These are phyloP conservation scores for Cetonia aurata DNA, from an alignment of 2,888 invertebrate genomes.

Conservation along the genomic window DNA sequence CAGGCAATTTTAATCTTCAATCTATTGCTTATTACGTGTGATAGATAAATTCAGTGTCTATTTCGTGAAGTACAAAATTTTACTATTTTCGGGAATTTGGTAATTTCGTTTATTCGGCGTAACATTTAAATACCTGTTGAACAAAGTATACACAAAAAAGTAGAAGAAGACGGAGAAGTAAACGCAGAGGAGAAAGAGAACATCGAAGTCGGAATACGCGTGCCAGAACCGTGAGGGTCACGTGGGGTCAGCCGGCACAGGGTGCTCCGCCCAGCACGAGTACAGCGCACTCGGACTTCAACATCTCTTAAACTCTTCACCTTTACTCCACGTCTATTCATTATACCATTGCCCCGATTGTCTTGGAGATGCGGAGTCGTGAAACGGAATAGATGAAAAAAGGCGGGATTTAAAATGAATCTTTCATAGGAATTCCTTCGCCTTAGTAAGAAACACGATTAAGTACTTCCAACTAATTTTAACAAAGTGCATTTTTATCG, in stretches of 20 bases:
- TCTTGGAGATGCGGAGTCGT: slow-evolving; percentile 21
- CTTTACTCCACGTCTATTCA: slow-evolving; percentile 43
- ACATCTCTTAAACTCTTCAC: slow-evolving; percentile 47
- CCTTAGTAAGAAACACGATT: too few relatives aligned
- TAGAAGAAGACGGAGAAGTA: not conserved
- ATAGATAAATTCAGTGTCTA: too few relatives aligned
- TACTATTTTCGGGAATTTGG: too few relatives aligned
- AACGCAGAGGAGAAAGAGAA: slow-evolving; percentile 22
- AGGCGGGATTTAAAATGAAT: not conserved
- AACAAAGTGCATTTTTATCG: too few relatives aligned
- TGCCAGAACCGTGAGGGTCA: slow-evolving; percentile 57
- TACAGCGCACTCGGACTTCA: slow-evolving; percentile 46
- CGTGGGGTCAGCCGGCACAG: slow-evolving; percentile 54
- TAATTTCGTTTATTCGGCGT: too few relatives aligned
- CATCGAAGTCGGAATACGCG: slow-evolving; percentile 52
- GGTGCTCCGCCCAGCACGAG: slow-evolving; percentile 48
- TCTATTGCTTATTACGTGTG: too few relatives aligned
- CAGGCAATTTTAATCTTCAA: too few relatives aligned
- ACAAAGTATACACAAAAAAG: too few relatives aligned
- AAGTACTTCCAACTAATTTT: too few relatives aligned
- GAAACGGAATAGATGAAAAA: slow-evolving; percentile 26
- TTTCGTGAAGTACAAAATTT: too few relatives aligned
- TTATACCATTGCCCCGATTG: slow-evolving; percentile 42
- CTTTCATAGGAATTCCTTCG: too few relatives aligned
- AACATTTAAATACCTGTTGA: too few relatives aligned